Base-by-base conservation (phyloP, 2,888 invertebrate species). In the Carpatolechia fugitivella region DNA sequence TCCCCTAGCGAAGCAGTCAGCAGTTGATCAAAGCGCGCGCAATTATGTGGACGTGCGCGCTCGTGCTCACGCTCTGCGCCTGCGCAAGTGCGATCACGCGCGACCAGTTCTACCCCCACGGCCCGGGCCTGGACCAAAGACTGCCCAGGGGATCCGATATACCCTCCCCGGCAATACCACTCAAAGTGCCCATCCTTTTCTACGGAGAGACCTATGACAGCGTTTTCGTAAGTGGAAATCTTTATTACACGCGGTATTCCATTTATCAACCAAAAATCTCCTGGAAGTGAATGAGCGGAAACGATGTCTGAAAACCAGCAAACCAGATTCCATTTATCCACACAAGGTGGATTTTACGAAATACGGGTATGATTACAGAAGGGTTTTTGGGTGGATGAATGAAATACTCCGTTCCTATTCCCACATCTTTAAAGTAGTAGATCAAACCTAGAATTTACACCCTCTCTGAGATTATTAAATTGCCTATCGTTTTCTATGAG, bases 161-260 rank as follows among this genome's bases (percentile, higher is more conserved):
- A 13, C 91, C 94, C n/a, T 92, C 94, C 10, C 90, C 91, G 0
- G 94, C 95, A 75, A 83, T 94, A 5, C 72, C 76, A 2, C 90
- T 97, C 1, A 91, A 90, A 69, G 93, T 94, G 35, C 96, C 97
- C 1, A 92, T 98, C 54, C 90, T 92, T 50, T 97, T 97, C 86
- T 98, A 94, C 78, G 95, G 95, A 64, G 93, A 93, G 63, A 85
- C 87, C 60, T 97, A 95, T 80, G 92, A 93, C 55, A 91, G 92
- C 33, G 90, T 98, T 70, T 97, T 92, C 83, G 98, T 98, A 88
- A 97, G 97, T 97, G 70, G 6, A 55, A 55, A 55, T 29, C 3
- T 40, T 40, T 48, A 3, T 38, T 38, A n/a, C n/a, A n/a, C n/a
- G n/a, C n/a, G n/a, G n/a, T 6, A 8, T 4, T 24, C 24, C 24